Percentiles rank a stretch among this genome's conserved stretches.
These are phyloP conservation scores for Rhamnusium bicolor DNA, from an alignment of 2,888 invertebrate species.

Conservation along the genomic window DNA sequence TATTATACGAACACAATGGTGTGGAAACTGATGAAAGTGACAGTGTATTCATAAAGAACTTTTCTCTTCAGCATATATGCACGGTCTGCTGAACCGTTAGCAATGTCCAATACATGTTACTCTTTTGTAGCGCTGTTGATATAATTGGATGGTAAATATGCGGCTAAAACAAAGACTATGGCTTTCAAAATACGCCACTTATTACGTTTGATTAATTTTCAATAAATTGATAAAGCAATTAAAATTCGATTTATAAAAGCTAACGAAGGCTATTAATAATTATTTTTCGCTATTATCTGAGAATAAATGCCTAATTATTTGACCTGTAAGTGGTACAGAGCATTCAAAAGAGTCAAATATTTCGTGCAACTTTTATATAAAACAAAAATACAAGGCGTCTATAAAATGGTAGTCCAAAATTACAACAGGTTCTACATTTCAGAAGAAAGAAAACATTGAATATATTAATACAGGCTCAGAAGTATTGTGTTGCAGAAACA, in stretches of 20 bases:
- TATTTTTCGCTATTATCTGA: neutral
- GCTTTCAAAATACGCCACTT: neutral
- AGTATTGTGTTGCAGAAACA: no score
- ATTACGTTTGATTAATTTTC: neutral
- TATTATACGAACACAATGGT: neutral
- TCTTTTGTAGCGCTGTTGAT: neutral
- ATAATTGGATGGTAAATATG: neutral
- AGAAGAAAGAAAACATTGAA: no score
- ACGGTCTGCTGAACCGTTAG: neutral
- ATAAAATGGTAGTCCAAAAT: no score
- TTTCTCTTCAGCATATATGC: conserved; percentile 9
- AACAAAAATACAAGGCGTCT: no score
- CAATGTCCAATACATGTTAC: neutral
- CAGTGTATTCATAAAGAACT: conserved; percentile 21
- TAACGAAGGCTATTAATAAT: neutral
- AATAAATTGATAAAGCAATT: neutral
- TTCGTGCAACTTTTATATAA: no score
- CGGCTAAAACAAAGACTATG: neutral
- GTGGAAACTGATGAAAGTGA: conserved; percentile 14
- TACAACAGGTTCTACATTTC: no score
- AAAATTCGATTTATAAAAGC: neutral
- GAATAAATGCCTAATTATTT: neutral
- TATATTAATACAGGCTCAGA: no score
- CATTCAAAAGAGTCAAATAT: no score
- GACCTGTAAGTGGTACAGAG: no score